A percentile compares a stretch with the other conserved stretches of the same genome.
These are phyloP conservation scores for Glossophaga mutica DNA, from an alignment of 2,797 vertebrate species.

Conservation along the genomic window DNA sequence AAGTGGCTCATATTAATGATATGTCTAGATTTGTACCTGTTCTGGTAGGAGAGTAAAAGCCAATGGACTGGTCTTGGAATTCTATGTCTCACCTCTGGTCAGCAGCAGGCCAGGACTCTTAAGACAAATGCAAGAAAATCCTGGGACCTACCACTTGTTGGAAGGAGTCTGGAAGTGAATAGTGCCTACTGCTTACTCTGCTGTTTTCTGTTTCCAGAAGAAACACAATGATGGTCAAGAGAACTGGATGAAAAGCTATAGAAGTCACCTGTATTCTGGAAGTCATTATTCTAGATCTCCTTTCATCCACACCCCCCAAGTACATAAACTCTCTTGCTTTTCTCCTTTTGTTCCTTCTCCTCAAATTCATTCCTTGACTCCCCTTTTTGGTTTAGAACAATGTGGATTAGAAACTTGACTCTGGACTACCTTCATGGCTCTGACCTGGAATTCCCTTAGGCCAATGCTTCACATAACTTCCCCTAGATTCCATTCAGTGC, in stretches of 20 bases:
- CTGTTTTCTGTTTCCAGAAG: background rate
- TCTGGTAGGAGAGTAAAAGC: background rate
- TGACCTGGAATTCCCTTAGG: background rate
- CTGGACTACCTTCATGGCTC: background rate
- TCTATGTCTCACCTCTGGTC: background rate
- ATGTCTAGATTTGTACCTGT: background rate
- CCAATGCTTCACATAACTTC: background rate
- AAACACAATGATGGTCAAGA: background rate
- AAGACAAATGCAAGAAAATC: background rate
- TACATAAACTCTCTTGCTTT: background rate
- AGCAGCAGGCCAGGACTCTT: background rate
- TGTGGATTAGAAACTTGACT: background rate
- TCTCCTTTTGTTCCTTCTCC: background rate
- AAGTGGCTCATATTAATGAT: background rate
- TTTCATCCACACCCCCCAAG: background rate
- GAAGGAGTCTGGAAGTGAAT: background rate
- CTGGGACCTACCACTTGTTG: background rate
- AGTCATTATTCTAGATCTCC: background rate
- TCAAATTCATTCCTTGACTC: background rate
- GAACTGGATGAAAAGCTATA: background rate
- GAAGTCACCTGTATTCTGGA: background rate
- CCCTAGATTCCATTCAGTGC: background rate
- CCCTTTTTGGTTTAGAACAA: background rate
- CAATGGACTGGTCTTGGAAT: background rate
- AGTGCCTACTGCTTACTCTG: background rate